Conservation (phyloP, 2,797 vertebrate genomes). For the Apogon talboti region DNA sequence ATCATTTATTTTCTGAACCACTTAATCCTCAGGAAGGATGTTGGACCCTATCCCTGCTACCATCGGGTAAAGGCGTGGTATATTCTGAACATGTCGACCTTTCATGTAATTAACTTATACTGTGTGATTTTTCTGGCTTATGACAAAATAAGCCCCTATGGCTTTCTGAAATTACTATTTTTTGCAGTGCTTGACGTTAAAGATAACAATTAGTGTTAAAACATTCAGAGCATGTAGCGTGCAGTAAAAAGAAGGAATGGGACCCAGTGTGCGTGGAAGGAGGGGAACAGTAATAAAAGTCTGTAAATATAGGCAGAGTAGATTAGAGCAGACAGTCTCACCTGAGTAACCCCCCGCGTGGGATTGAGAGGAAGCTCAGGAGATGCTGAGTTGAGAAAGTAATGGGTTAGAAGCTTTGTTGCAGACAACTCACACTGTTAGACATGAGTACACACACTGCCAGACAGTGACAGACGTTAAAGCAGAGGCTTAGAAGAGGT, state of each 20-base stretch:
- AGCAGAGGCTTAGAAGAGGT: slow-evolving; percentile 36
- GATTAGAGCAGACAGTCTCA: slow-evolving; percentile 63
- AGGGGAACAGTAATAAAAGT: neutral
- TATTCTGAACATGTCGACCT: too few relatives aligned
- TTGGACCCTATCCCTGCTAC: too few relatives aligned
- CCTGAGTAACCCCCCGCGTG: slow-evolving; percentile 83
- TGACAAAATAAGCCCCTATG: neutral
- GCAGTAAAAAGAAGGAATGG: neutral
- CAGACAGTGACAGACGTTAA: slow-evolving; percentile 23
- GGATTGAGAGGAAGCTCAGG: slow-evolving; percentile 87
- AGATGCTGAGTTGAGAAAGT: slow-evolving; percentile 85
- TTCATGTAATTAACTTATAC: too few relatives aligned
- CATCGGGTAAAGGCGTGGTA: too few relatives aligned
- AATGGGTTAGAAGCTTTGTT: slow-evolving; percentile 62
- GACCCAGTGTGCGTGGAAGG: neutral
- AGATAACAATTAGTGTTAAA: neutral
- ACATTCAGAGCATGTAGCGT: neutral
- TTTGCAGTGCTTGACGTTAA: neutral
- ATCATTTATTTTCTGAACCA: too few relatives aligned
- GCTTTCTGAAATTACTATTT: neutral
- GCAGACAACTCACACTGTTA: slow-evolving; percentile 57
- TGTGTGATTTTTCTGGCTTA: too few relatives aligned
- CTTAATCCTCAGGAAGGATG: too few relatives aligned
- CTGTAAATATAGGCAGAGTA: neutral
- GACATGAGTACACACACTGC: slow-evolving; percentile 5